Evolutionary conservation across 2,113 vertebrate genomes (phyloP).

Genomic region (Sisor rabdophorus): DNA sequence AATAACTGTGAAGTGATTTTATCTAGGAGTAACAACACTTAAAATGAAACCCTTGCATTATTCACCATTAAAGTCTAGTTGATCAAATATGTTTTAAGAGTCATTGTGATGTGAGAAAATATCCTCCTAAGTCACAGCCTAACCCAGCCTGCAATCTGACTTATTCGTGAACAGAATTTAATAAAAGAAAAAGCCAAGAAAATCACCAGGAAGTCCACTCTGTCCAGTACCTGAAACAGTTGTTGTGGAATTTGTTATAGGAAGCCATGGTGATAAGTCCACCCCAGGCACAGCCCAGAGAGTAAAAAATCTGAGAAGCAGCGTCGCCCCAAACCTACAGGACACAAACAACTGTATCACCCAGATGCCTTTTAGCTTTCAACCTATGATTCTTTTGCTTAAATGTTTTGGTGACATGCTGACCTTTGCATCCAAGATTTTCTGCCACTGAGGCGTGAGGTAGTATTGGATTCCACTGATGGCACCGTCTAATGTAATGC

Average conservation of each 20-base stretch:
- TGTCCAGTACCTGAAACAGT: constrained; percentile 80
- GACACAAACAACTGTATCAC: neutral
- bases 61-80: no score
- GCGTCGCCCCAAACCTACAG: constrained; percentile 95
- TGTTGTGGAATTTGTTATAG: constrained; percentile 99
- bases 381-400: neutral
- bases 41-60: no score
- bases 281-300: constrained; percentile 93
- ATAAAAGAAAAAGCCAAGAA: neutral
- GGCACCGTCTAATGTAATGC: constrained; percentile 92
- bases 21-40: no score
- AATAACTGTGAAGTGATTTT: no score
- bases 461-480: constrained; percentile 91
- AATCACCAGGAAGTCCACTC: neutral
- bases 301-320: constrained; percentile 98
- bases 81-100: no score
- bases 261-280: constrained; percentile 99
- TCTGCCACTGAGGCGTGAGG: constrained; percentile 96
- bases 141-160: neutral
- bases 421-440: constrained; percentile 96
- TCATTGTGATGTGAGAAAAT: neutral
- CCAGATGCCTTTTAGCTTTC: neutral
- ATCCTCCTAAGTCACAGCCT: neutral
- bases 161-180: neutral
- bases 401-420: neutral